Evolutionary conservation across 2,797 vertebrate species (phyloP).

Genomic region (Scolopax bukidnonensis): DNA sequence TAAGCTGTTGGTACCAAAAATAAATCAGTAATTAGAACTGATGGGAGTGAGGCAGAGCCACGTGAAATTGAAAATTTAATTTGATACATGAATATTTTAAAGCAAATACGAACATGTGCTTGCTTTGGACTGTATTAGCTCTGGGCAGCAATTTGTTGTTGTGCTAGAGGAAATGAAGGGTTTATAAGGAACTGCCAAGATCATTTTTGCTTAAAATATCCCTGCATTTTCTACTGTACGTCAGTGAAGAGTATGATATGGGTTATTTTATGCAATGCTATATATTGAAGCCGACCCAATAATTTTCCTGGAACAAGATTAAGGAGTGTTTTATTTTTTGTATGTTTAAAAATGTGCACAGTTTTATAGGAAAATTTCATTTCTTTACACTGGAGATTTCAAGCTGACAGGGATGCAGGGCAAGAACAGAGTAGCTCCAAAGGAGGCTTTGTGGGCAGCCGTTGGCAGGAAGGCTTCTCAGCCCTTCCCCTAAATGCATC

Average conservation of each 20-base stretch:
- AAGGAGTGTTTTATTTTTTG: background rate
- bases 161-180: background rate
- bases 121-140: background rate
- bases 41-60: slow-evolving; percentile 4
- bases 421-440: background rate
- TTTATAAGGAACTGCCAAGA: slow-evolving; percentile 8
- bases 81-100: slow-evolving; percentile 53
- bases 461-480: background rate
- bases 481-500: slow-evolving; percentile 11
- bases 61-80: slow-evolving; percentile 51
- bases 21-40: slow-evolving; percentile 52
- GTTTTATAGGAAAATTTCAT: background rate
- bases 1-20: slow-evolving; percentile 22
- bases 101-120: slow-evolving; percentile 1
- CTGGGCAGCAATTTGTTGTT: slow-evolving; percentile 41
- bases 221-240: background rate
- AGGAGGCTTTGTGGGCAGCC: slow-evolving; percentile 32
- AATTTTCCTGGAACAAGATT: background rate
- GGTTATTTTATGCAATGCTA: background rate
- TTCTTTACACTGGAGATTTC: background rate
- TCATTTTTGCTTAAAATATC: slow-evolving; percentile 5
- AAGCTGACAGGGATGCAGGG: background rate
- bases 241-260: background rate
- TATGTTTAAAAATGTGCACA: background rate
- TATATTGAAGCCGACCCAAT: background rate